A percentile compares a stretch with the other conserved stretches of the same genome.
phyloP scores from a whole-genome alignment of 2,888 invertebrate species.

The Arge pagana region DNA sequence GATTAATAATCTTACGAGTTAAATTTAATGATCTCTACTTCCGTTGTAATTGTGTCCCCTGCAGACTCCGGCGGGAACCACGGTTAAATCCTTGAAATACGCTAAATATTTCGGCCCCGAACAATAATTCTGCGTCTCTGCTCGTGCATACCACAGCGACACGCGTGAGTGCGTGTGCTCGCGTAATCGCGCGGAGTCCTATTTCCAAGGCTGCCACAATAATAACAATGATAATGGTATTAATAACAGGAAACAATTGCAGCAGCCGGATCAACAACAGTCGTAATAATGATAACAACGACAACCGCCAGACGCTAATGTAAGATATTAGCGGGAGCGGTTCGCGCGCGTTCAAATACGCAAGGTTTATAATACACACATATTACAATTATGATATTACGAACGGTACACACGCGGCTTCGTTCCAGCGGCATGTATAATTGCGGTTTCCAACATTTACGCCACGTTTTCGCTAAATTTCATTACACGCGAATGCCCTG shows the following conservation, averaged over 20 bases:
- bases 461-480: constrained; percentile 22
- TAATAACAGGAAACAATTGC: background rate
- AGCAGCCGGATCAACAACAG: background rate
- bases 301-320: constrained; percentile 5
- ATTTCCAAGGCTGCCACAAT: constrained; percentile 14
- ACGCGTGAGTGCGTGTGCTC: constrained; percentile 19
- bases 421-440: constrained; percentile 15
- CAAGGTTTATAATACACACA: constrained; percentile 18
- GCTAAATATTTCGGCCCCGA: constrained; percentile 16
- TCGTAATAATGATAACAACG: background rate
- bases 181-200: background rate
- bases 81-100: constrained; percentile 18
- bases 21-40: constrained; percentile 20
- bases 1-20: constrained; percentile 14
- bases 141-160: constrained; percentile 10
- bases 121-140: constrained; percentile 5
- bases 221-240: constrained; percentile 2
- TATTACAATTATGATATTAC: constrained; percentile 22
- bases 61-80: background rate
- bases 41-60: constrained; percentile 19
- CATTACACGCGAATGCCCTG: constrained; percentile 15
- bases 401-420: constrained; percentile 16
- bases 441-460: constrained; percentile 22
- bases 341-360: constrained; percentile 17
- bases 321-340: constrained; percentile 18